Percentiles rank a stretch among this genome's conserved stretches.
phyloP scores from a whole-genome alignment of 1,140 invertebrate genomes.

The Eciton burchellii region DNA sequence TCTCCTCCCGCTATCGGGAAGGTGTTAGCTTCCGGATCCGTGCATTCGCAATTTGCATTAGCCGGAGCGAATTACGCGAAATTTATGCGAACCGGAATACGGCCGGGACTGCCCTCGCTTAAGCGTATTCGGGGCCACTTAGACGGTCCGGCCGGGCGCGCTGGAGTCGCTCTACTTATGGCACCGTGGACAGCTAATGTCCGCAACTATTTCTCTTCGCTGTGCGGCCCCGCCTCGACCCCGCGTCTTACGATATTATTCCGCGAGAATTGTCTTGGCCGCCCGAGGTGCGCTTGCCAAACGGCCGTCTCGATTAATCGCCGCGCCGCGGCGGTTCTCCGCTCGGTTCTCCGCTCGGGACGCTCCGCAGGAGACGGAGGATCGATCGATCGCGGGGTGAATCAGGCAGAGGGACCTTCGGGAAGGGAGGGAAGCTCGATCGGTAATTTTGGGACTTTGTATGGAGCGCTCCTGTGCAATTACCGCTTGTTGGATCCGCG shows the following conservation, averaged over 20 bases:
- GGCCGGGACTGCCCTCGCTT: constrained; percentile 65
- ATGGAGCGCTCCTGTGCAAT: not conserved
- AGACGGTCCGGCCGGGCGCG: constrained; percentile 55
- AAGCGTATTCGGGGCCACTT: constrained; percentile 77
- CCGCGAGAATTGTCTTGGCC: constrained; percentile 63
- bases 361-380: not conserved
- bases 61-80: constrained; percentile 80
- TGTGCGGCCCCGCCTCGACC: constrained; percentile 57
- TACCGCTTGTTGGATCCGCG: not conserved
- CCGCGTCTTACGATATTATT: constrained; percentile 70
- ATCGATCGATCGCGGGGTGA: constrained; percentile 21
- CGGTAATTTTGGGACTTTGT: not conserved
- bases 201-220: constrained; percentile 78
- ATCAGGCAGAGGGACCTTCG: not conserved
- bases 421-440: not conserved
- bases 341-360: constrained; percentile 46
- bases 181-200: constrained; percentile 79
- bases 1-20: constrained; percentile 66
- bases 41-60: constrained; percentile 80
- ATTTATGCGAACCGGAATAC: constrained; percentile 80
- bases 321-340: constrained; percentile 46
- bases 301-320: constrained; percentile 62
- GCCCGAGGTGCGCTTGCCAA: constrained; percentile 58
- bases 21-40: constrained; percentile 66
- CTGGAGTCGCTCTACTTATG: constrained; percentile 75